A percentile compares a stretch with the other conserved stretches of the same genome.
These are phyloP conservation scores for Mus spretus DNA, from an alignment of 2,797 vertebrate genomes.

Conservation along the genomic window DNA sequence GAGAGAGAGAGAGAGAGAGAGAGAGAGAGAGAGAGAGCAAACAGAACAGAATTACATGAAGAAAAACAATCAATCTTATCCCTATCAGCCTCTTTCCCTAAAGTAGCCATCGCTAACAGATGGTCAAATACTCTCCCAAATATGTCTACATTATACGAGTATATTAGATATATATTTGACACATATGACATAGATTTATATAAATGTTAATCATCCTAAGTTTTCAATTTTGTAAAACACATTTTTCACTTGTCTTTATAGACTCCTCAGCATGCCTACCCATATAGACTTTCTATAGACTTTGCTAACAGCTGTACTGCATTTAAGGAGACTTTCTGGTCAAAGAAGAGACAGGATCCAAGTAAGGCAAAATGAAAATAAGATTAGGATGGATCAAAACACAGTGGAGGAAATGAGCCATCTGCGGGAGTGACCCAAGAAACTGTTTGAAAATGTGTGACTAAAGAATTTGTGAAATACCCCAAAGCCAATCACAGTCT, in stretches of 20 bases:
- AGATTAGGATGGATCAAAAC: constrained; percentile 66
- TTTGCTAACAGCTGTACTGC: constrained; percentile 13
- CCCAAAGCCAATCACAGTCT: constrained; percentile 69
- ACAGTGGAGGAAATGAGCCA: constrained; percentile 73
- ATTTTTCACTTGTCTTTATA: constrained; percentile 56
- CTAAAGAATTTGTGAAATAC: constrained; percentile 64
- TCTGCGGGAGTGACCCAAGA: constrained; percentile 74
- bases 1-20: neutral
- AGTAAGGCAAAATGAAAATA: constrained; percentile 60
- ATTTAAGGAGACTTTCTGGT: constrained; percentile 62
- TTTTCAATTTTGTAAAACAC: constrained; percentile 22
- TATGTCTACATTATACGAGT: constrained; percentile 72
- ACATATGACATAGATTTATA: constrained; percentile 49
- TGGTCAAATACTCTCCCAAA: constrained; percentile 75
- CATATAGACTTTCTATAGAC: neutral
- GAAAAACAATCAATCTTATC: constrained; percentile 39
- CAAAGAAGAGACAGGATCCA: constrained; percentile 63
- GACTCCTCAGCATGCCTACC: constrained; percentile 18
- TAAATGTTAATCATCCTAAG: constrained; percentile 61
- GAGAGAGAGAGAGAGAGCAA: constrained; percentile 55
- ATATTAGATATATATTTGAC: constrained; percentile 37
- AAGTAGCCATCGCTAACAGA: constrained; percentile 82
- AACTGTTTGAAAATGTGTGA: constrained; percentile 76
- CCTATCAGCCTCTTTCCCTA: constrained; percentile 65
- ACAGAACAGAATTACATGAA: constrained; percentile 66